phyloP scores from a whole-genome alignment of 2,797 vertebrate species.

The Anolis apletophallus region DNA sequence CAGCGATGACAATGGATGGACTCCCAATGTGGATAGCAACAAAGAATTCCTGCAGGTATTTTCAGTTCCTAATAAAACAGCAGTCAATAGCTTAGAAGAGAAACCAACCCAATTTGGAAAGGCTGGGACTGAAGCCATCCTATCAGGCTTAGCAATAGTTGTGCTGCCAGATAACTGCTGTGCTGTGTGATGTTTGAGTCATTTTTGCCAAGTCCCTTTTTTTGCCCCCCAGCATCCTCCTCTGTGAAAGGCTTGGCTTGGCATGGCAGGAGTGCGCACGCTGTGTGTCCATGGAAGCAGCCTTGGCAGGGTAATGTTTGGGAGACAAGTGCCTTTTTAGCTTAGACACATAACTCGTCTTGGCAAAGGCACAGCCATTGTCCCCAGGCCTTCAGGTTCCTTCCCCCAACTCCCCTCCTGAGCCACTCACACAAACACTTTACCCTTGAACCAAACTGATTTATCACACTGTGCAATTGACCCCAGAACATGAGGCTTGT shows the following conservation, averaged over 20 bases:
- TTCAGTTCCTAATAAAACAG: neutral
- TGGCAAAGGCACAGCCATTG: conserved; percentile 36
- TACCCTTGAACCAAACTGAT: conserved; percentile 54
- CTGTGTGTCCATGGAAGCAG: conserved; percentile 50
- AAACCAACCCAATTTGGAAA: neutral
- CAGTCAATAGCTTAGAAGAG: neutral
- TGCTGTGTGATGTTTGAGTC: conserved; percentile 2
- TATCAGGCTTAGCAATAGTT: conserved; percentile 14
- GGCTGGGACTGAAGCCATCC: neutral
- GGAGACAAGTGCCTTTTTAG: conserved; percentile 45
- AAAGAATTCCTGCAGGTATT: conserved; percentile 95
- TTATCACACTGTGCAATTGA: conserved; percentile 54
- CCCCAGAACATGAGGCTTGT: conserved; percentile 47
- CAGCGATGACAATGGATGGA: conserved; percentile 94
- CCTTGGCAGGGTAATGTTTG: conserved; percentile 41
- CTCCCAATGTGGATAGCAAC: conserved; percentile 92
- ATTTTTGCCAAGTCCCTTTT: neutral
- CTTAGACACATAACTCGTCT: conserved; percentile 11
- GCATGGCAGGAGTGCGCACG: conserved; percentile 2
- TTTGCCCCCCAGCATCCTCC: neutral
- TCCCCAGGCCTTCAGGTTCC: conserved; percentile 28
- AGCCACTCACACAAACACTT: conserved; percentile 22
- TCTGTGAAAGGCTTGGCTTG: conserved; percentile 42
- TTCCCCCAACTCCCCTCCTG: neutral
- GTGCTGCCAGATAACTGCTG: conserved; percentile 26